A percentile compares a stretch with the other conserved stretches of the same genome.
Conservation (phyloP, 2,113 vertebrate genomes). For the Pteropus alecto region DNA sequence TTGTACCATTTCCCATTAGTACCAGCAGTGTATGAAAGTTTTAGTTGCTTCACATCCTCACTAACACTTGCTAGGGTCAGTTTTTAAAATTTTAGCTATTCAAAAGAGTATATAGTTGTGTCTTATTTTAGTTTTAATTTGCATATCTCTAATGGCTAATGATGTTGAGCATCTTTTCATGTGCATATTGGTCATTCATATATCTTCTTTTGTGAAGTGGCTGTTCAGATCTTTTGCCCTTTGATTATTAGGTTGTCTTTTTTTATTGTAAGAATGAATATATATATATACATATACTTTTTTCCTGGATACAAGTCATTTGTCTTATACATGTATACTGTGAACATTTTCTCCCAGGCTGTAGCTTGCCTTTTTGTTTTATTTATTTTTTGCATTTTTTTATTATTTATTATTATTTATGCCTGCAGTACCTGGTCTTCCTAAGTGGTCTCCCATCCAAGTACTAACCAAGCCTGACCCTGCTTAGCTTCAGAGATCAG, state of each 20-base stretch:
- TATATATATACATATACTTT: background rate
- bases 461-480: too few species aligned
- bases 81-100: background rate
- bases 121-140: conserved; percentile 47
- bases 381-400: too few species aligned
- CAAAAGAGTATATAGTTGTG: background rate
- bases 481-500: too few species aligned
- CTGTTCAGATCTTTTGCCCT: background rate
- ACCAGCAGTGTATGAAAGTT: background rate
- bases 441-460: too few species aligned
- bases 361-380: background rate
- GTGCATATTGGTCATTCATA: background rate
- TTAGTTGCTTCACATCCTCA: background rate
- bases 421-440: too few species aligned
- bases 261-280: background rate
- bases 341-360: background rate
- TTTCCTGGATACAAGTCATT: background rate
- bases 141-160: background rate
- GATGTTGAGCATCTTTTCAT: background rate
- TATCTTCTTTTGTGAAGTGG: background rate
- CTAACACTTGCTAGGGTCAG: background rate
- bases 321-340: background rate
- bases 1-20: background rate
- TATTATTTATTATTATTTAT: too few species aligned
- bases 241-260: background rate